phyloP scores from a whole-genome alignment of 2,888 invertebrate genomes.

The Orthosia gothica region DNA sequence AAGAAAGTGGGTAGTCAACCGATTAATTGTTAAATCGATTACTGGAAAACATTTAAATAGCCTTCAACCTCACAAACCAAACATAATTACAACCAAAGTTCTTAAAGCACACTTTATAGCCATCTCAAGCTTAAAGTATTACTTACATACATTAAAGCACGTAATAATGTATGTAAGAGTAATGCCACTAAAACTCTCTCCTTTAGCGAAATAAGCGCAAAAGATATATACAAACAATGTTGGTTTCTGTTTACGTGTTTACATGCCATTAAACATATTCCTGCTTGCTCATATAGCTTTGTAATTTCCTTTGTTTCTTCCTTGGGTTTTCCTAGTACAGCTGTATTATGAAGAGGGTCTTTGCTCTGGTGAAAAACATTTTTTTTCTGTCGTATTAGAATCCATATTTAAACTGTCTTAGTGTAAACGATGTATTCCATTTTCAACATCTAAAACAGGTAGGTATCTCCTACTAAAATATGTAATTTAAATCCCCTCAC shows the following conservation, averaged over 20 bases:
- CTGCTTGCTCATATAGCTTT: conserved; percentile 48
- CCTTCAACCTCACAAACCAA: neutral
- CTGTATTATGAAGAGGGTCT: conserved; percentile 4
- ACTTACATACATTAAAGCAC: conserved; percentile 39
- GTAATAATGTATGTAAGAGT: conserved; percentile 47
- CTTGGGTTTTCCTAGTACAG: conserved; percentile 23
- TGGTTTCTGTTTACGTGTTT: conserved; percentile 57
- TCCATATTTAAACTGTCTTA: neutral
- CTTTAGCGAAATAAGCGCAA: conserved; percentile 47
- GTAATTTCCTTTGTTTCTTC: conserved; percentile 49
- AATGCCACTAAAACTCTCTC: conserved; percentile 38
- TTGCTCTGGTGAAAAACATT: conserved; percentile 20
- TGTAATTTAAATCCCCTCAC: conserved; percentile 3
- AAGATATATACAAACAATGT: conserved; percentile 49
- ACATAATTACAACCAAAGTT: conserved; percentile 29
- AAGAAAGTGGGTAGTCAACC: too few relatives aligned
- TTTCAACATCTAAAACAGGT: neutral
- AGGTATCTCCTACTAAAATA: conserved; percentile 14
- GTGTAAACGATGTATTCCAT: neutral
- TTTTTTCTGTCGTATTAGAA: neutral
- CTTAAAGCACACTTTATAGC: conserved; percentile 30
- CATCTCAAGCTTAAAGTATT: conserved; percentile 21
- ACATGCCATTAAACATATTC: conserved; percentile 60
- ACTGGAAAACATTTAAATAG: neutral
- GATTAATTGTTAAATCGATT: neutral